phyloP scores from a whole-genome alignment of 2,797 vertebrate genomes.

The Garrulus glandarius region DNA sequence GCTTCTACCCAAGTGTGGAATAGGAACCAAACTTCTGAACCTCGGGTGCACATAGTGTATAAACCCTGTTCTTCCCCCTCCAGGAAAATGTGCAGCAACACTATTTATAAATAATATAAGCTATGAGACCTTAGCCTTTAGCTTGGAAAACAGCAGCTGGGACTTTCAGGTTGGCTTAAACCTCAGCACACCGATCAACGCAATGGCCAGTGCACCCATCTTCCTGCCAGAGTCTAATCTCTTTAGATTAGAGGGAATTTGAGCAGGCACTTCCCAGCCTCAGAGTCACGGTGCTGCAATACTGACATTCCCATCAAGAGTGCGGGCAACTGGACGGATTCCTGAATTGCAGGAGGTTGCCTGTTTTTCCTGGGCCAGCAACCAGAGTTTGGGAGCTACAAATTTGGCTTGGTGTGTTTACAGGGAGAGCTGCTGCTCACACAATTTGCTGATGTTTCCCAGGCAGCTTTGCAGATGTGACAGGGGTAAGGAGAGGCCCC shows the following conservation, averaged over 20 bases:
- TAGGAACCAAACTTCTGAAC: neutral
- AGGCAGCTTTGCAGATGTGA: neutral
- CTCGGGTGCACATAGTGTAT: neutral
- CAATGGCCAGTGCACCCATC: neutral
- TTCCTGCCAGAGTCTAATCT: neutral
- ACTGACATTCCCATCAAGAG: neutral
- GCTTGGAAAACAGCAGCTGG: neutral
- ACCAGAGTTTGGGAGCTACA: neutral
- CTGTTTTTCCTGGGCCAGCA: neutral
- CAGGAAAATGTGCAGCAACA: accelerated
- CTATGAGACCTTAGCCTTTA: neutral
- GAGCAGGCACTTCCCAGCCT: neutral
- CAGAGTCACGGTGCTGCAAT: accelerated
- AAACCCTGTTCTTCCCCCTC: neutral
- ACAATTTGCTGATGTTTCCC: slow-evolving; percentile 44
- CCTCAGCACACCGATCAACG: neutral
- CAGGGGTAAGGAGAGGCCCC: neutral
- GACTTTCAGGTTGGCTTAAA: neutral
- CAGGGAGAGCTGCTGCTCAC: neutral
- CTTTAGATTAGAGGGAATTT: neutral
- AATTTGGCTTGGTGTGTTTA: neutral
- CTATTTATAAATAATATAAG: neutral
- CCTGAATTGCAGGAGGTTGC: accelerated
- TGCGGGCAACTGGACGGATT: neutral
- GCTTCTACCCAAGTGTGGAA: neutral